Conservation (phyloP, 2,113 vertebrate genomes). For the Ammodytes dubius region DNA sequence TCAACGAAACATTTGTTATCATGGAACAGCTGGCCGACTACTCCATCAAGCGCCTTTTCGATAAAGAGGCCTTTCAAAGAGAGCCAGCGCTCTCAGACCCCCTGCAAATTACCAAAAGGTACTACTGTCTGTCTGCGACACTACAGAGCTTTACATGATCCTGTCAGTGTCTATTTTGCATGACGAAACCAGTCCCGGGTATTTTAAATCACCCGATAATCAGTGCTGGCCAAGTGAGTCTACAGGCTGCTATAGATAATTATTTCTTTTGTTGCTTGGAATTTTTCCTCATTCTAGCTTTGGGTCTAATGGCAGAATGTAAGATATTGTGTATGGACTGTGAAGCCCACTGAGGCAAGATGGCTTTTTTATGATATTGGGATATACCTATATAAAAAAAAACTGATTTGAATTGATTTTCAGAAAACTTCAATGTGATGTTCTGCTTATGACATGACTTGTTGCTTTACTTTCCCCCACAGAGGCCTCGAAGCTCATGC, state of each 20-base stretch:
- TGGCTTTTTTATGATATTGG: too few species aligned
- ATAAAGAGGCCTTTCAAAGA: constrained; percentile 94
- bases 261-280: too few species aligned
- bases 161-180: constrained; percentile 21
- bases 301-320: too few species aligned
- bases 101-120: constrained; percentile 96
- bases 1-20: constrained; percentile 94
- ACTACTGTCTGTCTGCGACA: constrained; percentile 38
- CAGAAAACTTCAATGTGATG: neutral
- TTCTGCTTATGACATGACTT: neutral
- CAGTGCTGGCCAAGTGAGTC: neutral
- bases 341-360: too few species aligned
- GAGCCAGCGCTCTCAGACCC: constrained; percentile 92
- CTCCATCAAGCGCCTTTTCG: constrained; percentile 94
- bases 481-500: constrained; percentile 94
- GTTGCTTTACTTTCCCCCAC: constrained; percentile 31
- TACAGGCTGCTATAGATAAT: neutral
- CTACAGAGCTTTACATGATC: constrained; percentile 30
- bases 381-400: too few species aligned
- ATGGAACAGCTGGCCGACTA: constrained; percentile 97
- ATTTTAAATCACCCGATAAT: neutral
- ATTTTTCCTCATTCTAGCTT: too few species aligned
- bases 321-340: too few species aligned
- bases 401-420: neutral
- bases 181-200: neutral